These are phyloP conservation scores for Acanthurus leucopareius DNA, from an alignment of 2,797 vertebrate species.

Conservation along the genomic window DNA sequence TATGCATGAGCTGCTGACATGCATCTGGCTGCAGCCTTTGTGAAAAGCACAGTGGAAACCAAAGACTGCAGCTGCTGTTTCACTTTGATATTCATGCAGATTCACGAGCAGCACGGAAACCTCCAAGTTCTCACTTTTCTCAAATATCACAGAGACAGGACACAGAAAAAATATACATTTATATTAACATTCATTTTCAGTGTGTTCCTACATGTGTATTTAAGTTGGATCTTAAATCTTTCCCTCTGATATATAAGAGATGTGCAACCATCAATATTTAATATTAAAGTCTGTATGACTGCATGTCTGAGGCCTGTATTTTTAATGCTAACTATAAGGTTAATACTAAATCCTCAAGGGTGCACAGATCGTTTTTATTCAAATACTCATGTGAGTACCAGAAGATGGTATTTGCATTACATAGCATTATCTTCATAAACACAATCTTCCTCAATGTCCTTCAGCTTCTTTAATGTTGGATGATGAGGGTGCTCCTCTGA, in stretches of 20 bases:
- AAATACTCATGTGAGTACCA: too few species aligned
- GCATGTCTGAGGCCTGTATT: background rate
- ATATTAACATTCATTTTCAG: background rate
- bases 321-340: background rate
- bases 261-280: background rate
- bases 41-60: background rate
- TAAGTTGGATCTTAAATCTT: background rate
- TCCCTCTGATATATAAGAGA: background rate
- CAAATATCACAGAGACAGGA: background rate
- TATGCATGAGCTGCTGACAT: slow-evolving; percentile 7
- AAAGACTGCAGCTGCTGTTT: background rate
- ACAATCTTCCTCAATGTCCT: too few species aligned
- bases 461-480: too few species aligned
- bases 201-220: background rate
- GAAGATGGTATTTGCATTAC: too few species aligned
- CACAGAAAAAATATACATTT: background rate
- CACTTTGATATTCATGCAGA: background rate
- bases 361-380: too few species aligned
- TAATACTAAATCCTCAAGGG: too few species aligned
- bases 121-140: background rate
- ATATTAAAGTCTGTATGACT: background rate
- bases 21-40: background rate
- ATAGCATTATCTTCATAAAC: too few species aligned
- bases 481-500: too few species aligned
- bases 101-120: background rate